Conservation (phyloP, 2,888 invertebrate genomes). For the Peribatodes rhomboidaria region DNA sequence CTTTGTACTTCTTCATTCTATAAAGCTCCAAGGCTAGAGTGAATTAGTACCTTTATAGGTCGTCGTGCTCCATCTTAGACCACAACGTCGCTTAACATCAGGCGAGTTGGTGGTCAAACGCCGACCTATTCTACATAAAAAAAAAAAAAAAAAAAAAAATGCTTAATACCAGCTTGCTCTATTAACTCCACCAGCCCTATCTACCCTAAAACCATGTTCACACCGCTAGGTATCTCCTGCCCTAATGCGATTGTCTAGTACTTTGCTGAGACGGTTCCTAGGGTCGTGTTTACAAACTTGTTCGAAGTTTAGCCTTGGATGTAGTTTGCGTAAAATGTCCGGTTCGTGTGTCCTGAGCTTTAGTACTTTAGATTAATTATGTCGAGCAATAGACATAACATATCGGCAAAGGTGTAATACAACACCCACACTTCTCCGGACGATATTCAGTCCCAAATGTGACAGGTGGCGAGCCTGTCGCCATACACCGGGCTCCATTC, state of each 20-base stretch:
- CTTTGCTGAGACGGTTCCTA: conserved; percentile 37
- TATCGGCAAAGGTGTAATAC: too few relatives aligned
- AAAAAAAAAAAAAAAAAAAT: neutral
- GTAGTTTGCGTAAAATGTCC: conserved; percentile 30
- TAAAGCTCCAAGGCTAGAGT: too few relatives aligned
- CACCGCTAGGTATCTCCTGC: conserved; percentile 53
- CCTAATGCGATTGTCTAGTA: conserved; percentile 68
- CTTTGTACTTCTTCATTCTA: too few relatives aligned
- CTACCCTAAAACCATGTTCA: conserved; percentile 14
- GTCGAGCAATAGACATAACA: neutral
- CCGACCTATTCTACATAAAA: too few relatives aligned
- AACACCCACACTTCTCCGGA: too few relatives aligned
- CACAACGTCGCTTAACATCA: too few relatives aligned
- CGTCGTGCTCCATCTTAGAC: too few relatives aligned
- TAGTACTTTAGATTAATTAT: conserved; percentile 1
- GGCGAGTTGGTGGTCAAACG: too few relatives aligned
- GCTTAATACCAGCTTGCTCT: neutral
- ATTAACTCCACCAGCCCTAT: conserved; percentile 1
- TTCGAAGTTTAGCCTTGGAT: neutral
- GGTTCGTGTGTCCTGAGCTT: conserved; percentile 22
- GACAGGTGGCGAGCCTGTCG: too few relatives aligned
- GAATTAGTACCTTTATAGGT: too few relatives aligned
- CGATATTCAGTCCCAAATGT: too few relatives aligned
- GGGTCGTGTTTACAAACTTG: conserved; percentile 50
- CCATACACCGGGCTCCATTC: too few relatives aligned